Conservation (phyloP, 2,888 invertebrate species). For the Phyllotreta striolata region DNA sequence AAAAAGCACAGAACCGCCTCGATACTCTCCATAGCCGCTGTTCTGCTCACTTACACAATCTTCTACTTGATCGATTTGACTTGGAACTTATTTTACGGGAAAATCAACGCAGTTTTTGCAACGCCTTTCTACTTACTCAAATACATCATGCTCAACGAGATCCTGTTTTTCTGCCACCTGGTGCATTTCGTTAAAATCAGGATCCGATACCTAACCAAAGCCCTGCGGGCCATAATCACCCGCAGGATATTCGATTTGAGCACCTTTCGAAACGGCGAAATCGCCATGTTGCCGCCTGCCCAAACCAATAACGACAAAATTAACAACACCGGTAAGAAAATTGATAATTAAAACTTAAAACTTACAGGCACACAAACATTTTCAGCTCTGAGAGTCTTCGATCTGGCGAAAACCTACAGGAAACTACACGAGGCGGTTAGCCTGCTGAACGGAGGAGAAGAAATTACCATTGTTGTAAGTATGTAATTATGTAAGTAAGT, state of each 20-base stretch:
- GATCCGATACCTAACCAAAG: neutral
- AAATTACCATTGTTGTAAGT: conserved; percentile 9
- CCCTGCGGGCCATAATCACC: neutral
- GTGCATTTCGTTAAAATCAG: conserved; percentile 2
- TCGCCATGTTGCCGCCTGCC: conserved; percentile 1
- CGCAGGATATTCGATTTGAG: conserved; percentile 1
- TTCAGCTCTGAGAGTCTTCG: conserved; percentile 2
- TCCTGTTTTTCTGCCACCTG: conserved; percentile 15
- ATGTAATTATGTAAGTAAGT: no score
- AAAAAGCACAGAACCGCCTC: conserved; percentile 2
- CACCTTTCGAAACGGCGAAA: conserved; percentile 10
- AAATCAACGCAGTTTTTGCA: neutral
- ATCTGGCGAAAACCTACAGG: conserved; percentile 1
- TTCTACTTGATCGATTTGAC: neutral
- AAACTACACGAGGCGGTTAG: conserved; percentile 3
- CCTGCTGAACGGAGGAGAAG: conserved; percentile 7
- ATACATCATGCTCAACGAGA: conserved; percentile 13
- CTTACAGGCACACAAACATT: neutral
- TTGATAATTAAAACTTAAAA: no score
- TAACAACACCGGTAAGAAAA: conserved; percentile 11
- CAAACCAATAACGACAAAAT: neutral
- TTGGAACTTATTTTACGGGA: conserved; percentile 4
- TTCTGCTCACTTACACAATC: neutral
- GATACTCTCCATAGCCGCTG: neutral
- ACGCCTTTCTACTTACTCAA: conserved; percentile 8